A percentile compares a stretch with the other conserved stretches of the same genome.
Conservation (phyloP, 2,888 invertebrate species). For the Lampropteryx suffumata region DNA sequence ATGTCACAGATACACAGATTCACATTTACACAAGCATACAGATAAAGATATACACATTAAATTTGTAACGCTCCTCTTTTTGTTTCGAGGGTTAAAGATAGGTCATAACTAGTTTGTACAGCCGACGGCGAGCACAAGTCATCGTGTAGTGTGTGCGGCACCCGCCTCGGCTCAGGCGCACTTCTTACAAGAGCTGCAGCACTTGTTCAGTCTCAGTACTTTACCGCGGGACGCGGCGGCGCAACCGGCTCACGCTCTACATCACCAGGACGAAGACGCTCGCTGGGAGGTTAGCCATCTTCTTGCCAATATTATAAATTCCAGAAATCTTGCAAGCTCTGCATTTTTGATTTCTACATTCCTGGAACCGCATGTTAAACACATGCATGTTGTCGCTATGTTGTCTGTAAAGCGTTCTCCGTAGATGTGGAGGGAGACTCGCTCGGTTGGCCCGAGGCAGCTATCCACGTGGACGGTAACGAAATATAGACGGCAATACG, state of each 20-base stretch:
- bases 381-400: too few species aligned
- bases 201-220: constrained; percentile 75
- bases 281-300: constrained; percentile 71
- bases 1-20: too few species aligned
- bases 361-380: too few species aligned
- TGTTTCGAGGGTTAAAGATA: too few species aligned
- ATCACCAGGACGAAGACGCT: constrained; percentile 78
- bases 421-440: constrained; percentile 80
- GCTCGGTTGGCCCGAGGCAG: constrained; percentile 75
- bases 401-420: too few species aligned
- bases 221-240: constrained; percentile 66
- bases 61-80: too few species aligned
- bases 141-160: constrained; percentile 77
- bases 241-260: constrained; percentile 64
- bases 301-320: too few species aligned
- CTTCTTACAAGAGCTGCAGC: constrained; percentile 77
- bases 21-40: too few species aligned
- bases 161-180: constrained; percentile 78
- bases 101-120: constrained; percentile 29
- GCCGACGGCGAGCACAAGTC: constrained; percentile 78
- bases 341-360: too few species aligned
- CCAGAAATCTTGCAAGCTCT: too few species aligned
- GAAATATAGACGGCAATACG: too few species aligned
- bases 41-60: too few species aligned
- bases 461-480: constrained; percentile 68